Base-by-base conservation (phyloP, 2,888 invertebrate species). In the Andrena fulva region DNA sequence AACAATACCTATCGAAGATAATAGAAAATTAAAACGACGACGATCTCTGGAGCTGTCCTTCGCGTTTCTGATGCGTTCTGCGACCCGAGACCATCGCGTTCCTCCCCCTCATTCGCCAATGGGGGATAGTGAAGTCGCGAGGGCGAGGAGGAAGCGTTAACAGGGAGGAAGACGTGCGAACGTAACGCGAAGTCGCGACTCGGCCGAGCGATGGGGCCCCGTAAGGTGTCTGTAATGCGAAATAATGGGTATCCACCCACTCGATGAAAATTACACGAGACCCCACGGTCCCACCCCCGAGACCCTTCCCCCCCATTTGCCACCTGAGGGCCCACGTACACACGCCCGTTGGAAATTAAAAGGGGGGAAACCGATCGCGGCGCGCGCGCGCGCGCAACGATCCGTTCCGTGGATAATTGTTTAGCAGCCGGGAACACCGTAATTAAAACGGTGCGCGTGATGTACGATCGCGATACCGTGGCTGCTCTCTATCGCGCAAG, bases 211-310 rank as follows among this genome's bases (percentile, higher is more conserved):
- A 88, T 79, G 86, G 77, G 33, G 66, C 77, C 82, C 68, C 77
- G 75, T 83, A 87, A 90, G 86, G 84, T 82, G 85, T 79, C 79
- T 84, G 86, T 89, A 90, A 90, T 90, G 86, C 82, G 86, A 88
- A 89, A 88, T 90, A 88, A 90, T 90, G 87, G 88, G 87, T 86
- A 89, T 87, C 90, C 90, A 89, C 90, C 87, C 89, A 89, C 90
- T 85, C 85, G 85, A 79, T 83, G 86, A 87, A 90, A 89, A 90
- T 89, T 89, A 87, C 89, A 88, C 82, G 84, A 89, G 84, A 16
- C 42, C 67, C 56, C 67, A 62, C 77, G 79, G 52, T 77, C 74
- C 75, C 48, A 31, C 59, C 77, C 59, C 50, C 75, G 59, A 52
- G 77, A 56, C 56, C 50, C 50, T 63, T 27, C 60, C 33, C 35